These are phyloP conservation scores for Subacronicta megacephala DNA, from an alignment of 2,888 invertebrate genomes.

Conservation along the genomic window DNA sequence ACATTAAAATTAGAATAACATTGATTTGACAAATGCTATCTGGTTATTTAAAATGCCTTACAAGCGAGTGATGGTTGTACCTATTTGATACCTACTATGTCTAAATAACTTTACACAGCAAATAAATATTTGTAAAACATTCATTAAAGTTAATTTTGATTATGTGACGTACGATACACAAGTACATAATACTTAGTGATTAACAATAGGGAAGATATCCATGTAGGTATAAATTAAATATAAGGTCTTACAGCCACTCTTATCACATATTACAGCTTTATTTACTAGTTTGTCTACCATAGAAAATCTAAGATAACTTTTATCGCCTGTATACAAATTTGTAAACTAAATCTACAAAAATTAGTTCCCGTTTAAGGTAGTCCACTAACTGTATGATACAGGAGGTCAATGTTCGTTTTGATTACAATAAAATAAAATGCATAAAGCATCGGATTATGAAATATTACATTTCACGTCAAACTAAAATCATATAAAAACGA, in stretches of 20 bases:
- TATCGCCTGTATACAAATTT: constrained; percentile 83
- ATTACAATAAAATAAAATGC: constrained; percentile 71
- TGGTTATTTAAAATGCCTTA: constrained; percentile 71
- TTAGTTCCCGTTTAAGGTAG: constrained; percentile 70
- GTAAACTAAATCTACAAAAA: constrained; percentile 83
- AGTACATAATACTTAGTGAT: constrained; percentile 62
- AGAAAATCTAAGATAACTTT: constrained; percentile 88
- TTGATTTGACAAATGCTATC: constrained; percentile 77
- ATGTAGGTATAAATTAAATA: constrained; percentile 74
- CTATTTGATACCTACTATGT: constrained; percentile 81
- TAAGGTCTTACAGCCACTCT: constrained; percentile 87
- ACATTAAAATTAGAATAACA: constrained; percentile 73
- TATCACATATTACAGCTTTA: constrained; percentile 88
- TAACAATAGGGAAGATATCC: constrained; percentile 74
- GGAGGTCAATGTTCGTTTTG: constrained; percentile 73
- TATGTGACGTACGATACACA: constrained; percentile 59
- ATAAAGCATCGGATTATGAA: constrained; percentile 71
- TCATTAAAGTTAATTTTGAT: constrained; percentile 55
- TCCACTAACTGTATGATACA: constrained; percentile 72
- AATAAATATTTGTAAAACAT: constrained; percentile 63
- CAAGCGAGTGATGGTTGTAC: constrained; percentile 75
- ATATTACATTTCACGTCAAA: constrained; percentile 75
- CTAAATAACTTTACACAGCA: constrained; percentile 72
- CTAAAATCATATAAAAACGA: constrained; percentile 26
- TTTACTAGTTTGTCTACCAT: constrained; percentile 84